Evolutionary conservation across 2,888 invertebrate species (phyloP).

Genomic region (Itoplectis maculator): DNA sequence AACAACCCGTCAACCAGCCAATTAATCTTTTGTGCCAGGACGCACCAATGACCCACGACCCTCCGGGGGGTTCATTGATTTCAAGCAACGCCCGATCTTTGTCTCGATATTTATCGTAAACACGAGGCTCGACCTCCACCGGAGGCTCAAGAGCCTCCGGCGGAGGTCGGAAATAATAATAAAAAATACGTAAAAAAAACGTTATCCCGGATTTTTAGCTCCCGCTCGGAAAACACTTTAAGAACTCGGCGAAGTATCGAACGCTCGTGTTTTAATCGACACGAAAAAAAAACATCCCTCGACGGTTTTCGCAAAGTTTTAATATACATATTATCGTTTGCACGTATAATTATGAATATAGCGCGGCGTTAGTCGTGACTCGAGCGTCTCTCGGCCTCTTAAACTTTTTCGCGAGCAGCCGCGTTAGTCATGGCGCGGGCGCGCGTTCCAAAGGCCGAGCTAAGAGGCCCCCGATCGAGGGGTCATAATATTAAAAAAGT

Average conservation of each 20-base stretch:
- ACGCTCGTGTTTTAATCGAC: not conserved
- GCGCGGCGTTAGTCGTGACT: not conserved
- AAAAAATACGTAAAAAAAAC: not conserved
- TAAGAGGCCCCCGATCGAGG: slow-evolving; percentile 19
- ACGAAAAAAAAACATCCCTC: not conserved
- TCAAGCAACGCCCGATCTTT: too few species aligned
- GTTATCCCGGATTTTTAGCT: not conserved
- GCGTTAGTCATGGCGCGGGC: slow-evolving; percentile 45
- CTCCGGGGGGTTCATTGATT: too few species aligned
- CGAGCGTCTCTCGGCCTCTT: slow-evolving; percentile 7
- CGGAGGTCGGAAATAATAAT: too few species aligned
- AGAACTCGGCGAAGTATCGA: not conserved
- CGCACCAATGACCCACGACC: too few species aligned
- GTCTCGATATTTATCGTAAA: too few species aligned
- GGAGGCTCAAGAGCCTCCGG: too few species aligned
- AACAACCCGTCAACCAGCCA: not conserved
- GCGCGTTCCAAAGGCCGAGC: slow-evolving; percentile 4
- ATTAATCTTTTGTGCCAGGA: not conserved
- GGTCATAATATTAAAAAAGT: slow-evolving; percentile 63
- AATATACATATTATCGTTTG: not conserved
- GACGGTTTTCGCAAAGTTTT: not conserved
- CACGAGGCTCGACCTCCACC: too few species aligned
- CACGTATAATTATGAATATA: not conserved
- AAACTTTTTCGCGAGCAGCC: slow-evolving; percentile 39
- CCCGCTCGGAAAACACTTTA: not conserved